A percentile compares a stretch with the other conserved stretches of the same genome.
These are phyloP conservation scores for zebrafish (Danio rerio) DNA, from an alignment of 2,113 vertebrate species.

Conservation along the genomic window GRCz12tu NC_133196.1:17036001-17036500, in stretches of 20 bases:
- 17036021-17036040: no score
- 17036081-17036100: no score
- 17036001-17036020: no score
- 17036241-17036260: background rate
- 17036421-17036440: background rate
- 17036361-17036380: background rate
- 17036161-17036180: no score
- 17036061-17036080: no score
- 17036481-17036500: conserved; percentile 9
- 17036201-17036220: background rate
- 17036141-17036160: no score
- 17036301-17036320: background rate
- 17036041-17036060: no score
- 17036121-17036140: no score
- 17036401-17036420: conserved; percentile 23
- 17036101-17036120: no score
- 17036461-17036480: conserved; percentile 13
- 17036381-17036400: background rate
- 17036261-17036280: no score
- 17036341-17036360: background rate
- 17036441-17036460: conserved; percentile 11
- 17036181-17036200: background rate
- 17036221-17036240: background rate
- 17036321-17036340: background rate
- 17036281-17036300: background rate